Evolutionary conservation across 2,888 invertebrate genomes (phyloP).

Genomic region (Gasteruption jaculator): DNA sequence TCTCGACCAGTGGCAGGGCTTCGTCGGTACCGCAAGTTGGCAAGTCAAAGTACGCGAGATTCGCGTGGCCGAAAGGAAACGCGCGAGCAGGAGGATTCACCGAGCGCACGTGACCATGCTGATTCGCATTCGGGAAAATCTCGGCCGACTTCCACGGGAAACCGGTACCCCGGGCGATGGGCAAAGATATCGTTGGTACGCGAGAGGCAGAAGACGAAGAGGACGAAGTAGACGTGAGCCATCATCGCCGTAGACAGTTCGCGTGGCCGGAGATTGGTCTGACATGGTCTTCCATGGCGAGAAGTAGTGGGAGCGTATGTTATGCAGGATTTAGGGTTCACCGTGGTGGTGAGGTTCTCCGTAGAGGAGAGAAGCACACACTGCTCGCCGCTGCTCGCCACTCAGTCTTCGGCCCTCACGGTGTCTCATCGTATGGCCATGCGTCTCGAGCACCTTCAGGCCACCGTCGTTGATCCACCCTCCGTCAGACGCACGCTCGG

Average conservation of each 20-base stretch:
- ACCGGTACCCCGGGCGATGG: too few relatives aligned
- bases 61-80: too few relatives aligned
- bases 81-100: too few relatives aligned
- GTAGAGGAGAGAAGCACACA: slow-evolving; percentile 14
- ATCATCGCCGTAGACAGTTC: slow-evolving; percentile 20
- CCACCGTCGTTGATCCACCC: slow-evolving; percentile 20
- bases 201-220: slow-evolving; percentile 11
- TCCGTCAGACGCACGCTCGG: not conserved
- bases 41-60: too few relatives aligned
- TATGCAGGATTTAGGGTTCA: slow-evolving; percentile 38
- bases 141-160: too few relatives aligned
- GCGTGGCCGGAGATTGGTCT: slow-evolving; percentile 24
- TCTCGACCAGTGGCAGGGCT: slow-evolving; percentile 21
- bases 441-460: slow-evolving; percentile 27
- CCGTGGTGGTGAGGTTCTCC: slow-evolving; percentile 22
- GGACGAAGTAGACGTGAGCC: too few relatives aligned
- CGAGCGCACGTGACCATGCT: too few relatives aligned
- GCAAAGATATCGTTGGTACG: slow-evolving; percentile 16
- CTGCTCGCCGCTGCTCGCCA: slow-evolving; percentile 23
- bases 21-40: too few relatives aligned
- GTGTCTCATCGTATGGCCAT: slow-evolving; percentile 37
- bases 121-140: too few relatives aligned
- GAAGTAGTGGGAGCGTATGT: slow-evolving; percentile 33
- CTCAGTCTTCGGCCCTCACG: slow-evolving; percentile 34
- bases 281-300: slow-evolving; percentile 22